phyloP scores from a whole-genome alignment of 23 tunicate genomes.

The Aplidium turbinatum region DNA sequence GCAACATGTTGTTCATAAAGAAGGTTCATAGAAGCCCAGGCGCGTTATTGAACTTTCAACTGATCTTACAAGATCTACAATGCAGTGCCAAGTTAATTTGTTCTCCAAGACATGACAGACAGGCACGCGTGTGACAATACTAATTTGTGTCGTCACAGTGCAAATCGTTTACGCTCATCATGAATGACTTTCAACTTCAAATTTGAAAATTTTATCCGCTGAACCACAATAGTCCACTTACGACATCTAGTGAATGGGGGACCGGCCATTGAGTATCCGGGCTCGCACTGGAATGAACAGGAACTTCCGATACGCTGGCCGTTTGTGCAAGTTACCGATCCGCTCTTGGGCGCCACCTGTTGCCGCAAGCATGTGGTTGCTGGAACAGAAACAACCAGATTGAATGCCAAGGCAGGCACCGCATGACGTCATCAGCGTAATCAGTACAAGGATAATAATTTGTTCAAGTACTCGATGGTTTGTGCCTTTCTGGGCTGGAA shows the following conservation, averaged over 20 bases:
- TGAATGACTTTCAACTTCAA: too few species aligned
- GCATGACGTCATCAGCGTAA: neutral
- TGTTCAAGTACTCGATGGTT: neutral
- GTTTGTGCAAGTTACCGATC: conserved; percentile 10
- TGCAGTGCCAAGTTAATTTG: too few species aligned
- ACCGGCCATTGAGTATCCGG: neutral
- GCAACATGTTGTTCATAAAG: too few species aligned
- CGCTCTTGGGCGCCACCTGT: neutral
- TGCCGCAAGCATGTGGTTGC: conserved; percentile 5
- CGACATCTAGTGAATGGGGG: neutral
- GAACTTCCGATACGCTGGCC: neutral
- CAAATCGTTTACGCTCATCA: too few species aligned
- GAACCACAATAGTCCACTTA: neutral
- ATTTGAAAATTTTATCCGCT: too few species aligned
- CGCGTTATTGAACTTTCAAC: too few species aligned
- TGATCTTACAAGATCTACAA: too few species aligned
- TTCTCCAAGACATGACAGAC: too few species aligned
- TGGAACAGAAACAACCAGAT: neutral
- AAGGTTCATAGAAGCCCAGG: too few species aligned
- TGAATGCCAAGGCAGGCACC: too few species aligned
- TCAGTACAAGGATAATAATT: neutral
- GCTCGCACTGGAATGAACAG: neutral
- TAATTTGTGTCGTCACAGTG: too few species aligned
- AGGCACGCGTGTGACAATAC: too few species aligned
- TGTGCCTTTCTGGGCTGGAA: neutral